Percentiles rank a stretch among this genome's conserved stretches.
Evolutionary conservation across 2,797 vertebrate genomes (phyloP).

Genomic region (Anabas testudineus): DNA sequence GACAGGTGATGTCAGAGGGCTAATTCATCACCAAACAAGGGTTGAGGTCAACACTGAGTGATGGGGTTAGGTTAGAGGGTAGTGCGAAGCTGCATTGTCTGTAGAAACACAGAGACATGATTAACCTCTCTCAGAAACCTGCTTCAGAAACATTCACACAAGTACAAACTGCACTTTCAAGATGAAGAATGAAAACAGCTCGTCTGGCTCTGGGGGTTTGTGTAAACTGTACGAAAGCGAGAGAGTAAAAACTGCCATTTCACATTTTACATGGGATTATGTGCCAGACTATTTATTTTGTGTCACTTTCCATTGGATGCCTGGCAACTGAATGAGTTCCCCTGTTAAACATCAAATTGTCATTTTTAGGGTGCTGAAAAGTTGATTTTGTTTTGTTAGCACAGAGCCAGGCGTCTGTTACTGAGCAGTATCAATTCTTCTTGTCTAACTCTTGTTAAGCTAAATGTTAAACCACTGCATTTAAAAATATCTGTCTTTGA

Average conservation of each 20-base stretch:
- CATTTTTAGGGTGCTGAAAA: conserved; percentile 3
- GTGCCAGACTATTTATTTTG: not conserved
- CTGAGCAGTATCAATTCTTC: too few relatives aligned
- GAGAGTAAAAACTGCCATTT: not conserved
- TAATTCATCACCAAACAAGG: conserved; percentile 57
- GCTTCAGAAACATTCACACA: conserved; percentile 12
- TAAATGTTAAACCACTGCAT: not conserved
- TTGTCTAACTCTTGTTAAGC: too few relatives aligned
- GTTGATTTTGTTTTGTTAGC: not conserved
- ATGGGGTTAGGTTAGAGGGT: conserved; percentile 51
- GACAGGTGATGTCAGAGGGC: conserved; percentile 54
- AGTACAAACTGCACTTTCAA: conserved; percentile 18
- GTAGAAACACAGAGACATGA: conserved; percentile 38
- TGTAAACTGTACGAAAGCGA: not conserved
- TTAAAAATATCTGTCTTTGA: too few relatives aligned
- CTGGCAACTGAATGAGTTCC: not conserved
- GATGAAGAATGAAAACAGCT: not conserved
- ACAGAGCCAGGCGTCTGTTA: not conserved
- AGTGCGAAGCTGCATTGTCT: conserved; percentile 49
- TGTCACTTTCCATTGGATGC: not conserved
- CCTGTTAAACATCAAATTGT: not conserved
- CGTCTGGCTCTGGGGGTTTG: not conserved
- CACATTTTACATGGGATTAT: not conserved
- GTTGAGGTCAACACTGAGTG: conserved; percentile 61
- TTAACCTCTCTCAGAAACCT: conserved; percentile 46